These are phyloP conservation scores for Pteropus alecto DNA, from an alignment of 2,113 vertebrate genomes.

Conservation along the genomic window DNA sequence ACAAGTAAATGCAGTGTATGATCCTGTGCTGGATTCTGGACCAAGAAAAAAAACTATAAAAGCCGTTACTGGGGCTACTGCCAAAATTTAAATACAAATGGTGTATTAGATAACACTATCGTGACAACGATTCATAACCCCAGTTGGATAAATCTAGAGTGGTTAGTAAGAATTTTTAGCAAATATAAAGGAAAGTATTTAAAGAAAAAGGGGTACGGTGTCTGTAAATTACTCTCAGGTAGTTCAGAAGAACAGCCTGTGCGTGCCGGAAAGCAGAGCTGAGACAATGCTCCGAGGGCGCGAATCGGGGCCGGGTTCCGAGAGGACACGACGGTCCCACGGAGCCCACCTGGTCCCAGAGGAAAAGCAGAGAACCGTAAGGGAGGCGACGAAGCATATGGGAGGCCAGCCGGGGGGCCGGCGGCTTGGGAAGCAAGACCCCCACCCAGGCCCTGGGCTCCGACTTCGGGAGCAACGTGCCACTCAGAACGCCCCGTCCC, in stretches of 20 bases:
- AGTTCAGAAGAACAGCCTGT: neutral
- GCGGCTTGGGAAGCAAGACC: neutral
- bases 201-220: neutral
- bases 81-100: too few relatives aligned
- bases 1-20: neutral
- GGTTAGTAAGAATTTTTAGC: neutral
- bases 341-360: neutral
- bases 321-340: neutral
- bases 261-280: rapidly evolving
- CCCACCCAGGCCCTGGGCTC: rapidly evolving
- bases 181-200: neutral
- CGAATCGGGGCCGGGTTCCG: neutral
- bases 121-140: too few relatives aligned
- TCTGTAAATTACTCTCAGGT: neutral
- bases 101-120: too few relatives aligned
- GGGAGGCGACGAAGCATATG: rapidly evolving
- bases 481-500: rapidly evolving
- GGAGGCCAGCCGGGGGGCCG: rapidly evolving
- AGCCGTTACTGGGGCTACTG: neutral
- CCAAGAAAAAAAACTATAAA: neutral
- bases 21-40: neutral
- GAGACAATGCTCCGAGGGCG: neutral
- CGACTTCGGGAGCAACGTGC: rapidly evolving
- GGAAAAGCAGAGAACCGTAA: neutral
- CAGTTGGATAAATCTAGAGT: neutral